Percentiles rank a stretch among this genome's conserved stretches.
These are phyloP conservation scores for Chaenogobius annularis DNA, from an alignment of 2,113 vertebrate genomes.

Conservation along the genomic window DNA sequence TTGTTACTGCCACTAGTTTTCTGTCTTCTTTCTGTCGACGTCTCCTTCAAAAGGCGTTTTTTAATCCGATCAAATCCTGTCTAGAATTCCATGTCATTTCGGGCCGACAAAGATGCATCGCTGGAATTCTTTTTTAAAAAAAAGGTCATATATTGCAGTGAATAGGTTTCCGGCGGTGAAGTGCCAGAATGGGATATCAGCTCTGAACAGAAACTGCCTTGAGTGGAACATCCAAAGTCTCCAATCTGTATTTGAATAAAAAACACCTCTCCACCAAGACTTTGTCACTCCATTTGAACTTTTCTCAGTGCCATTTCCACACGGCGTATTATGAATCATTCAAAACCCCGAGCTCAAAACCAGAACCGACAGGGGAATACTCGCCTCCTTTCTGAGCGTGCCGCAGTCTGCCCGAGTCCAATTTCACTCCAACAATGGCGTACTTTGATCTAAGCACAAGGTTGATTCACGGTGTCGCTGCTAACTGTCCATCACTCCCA, in stretches of 20 bases:
- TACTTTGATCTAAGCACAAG: conserved; percentile 64
- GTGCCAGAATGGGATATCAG: conserved; percentile 25
- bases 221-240: conserved; percentile 40
- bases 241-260: conserved; percentile 58
- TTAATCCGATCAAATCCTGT: no score
- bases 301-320: conserved; percentile 51
- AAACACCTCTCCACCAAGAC: conserved; percentile 52
- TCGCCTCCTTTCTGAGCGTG: conserved; percentile 37
- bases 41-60: not conserved
- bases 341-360: conserved; percentile 52
- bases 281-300: conserved; percentile 58
- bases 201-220: conserved; percentile 30
- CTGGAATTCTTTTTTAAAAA: not conserved
- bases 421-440: conserved; percentile 63
- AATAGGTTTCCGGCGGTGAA: conserved; percentile 23
- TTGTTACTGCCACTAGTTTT: not conserved
- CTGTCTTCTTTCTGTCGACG: not conserved
- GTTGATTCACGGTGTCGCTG: conserved; percentile 58
- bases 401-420: conserved; percentile 52
- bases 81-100: not conserved
- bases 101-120: not conserved
- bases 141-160: not conserved
- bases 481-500: conserved; percentile 58
- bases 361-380: conserved; percentile 55
- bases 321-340: conserved; percentile 56